Evolutionary conservation across 2,113 vertebrate genomes (phyloP).

Genomic region (Scartelaos histophorus): DNA sequence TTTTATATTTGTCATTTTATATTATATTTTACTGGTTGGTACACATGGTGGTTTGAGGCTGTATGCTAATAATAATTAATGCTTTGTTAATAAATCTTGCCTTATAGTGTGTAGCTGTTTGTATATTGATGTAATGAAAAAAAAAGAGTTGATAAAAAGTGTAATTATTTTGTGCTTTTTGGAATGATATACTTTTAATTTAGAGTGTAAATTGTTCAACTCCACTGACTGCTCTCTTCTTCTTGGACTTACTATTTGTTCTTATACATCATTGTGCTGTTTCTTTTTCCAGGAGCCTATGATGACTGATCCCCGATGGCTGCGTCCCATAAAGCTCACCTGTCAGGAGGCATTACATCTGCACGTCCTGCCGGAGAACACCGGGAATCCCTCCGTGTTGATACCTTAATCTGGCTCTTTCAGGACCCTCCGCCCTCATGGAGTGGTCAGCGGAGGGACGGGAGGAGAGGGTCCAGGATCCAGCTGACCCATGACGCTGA

Average conservation of each 20-base stretch:
- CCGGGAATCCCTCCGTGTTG: constrained; percentile 64
- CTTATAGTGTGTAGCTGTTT: background rate
- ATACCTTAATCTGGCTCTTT: constrained; percentile 77
- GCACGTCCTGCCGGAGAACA: constrained; percentile 51
- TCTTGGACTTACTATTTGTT: background rate
- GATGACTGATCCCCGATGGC: constrained; percentile 65
- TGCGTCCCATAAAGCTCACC: constrained; percentile 62
- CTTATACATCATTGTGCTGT: constrained; percentile 34
- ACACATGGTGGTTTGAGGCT: background rate
- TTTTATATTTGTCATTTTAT: background rate
- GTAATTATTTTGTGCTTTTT: background rate
- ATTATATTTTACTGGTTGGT: background rate
- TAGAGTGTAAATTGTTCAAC: background rate
- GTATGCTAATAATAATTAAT: background rate
- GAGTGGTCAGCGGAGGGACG: constrained; percentile 65
- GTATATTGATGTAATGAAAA: background rate
- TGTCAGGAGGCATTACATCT: constrained; percentile 76
- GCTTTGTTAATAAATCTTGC: background rate
- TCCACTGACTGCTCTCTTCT: background rate
- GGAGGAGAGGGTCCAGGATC: constrained; percentile 22
- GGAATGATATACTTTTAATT: background rate
- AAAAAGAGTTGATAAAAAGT: background rate
- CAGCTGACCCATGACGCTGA: constrained; percentile 69
- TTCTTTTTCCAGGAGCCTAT: constrained; percentile 51
- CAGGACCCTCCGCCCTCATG: constrained; percentile 51